These are phyloP conservation scores for Monochamus alternatus DNA, from an alignment of 2,888 invertebrate genomes.

Conservation along the genomic window DNA sequence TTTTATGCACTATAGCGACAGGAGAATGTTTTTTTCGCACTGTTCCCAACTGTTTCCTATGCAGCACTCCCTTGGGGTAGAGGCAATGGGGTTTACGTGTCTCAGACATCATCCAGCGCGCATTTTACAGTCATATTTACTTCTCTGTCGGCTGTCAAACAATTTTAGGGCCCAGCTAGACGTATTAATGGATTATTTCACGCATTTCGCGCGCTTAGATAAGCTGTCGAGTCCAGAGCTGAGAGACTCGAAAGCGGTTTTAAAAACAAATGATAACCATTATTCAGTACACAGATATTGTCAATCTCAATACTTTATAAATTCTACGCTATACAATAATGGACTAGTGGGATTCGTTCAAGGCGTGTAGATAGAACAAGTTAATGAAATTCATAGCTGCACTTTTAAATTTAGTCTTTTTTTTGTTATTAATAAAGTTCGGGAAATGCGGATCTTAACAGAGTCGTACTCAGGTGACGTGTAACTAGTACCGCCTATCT, in stretches of 20 bases:
- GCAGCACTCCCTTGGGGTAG: background rate
- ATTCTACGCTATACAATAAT: conserved; percentile 48
- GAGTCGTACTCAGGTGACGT: too few species aligned
- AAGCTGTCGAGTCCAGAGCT: conserved; percentile 53
- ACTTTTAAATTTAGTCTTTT: too few species aligned
- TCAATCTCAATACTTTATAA: conserved; percentile 54
- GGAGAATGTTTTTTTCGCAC: background rate
- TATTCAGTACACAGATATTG: conserved; percentile 55
- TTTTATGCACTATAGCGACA: too few species aligned
- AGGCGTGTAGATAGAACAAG: conserved; percentile 1
- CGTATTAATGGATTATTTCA: conserved; percentile 57
- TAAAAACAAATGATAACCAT: conserved; percentile 47
- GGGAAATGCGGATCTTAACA: too few species aligned
- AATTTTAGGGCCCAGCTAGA: conserved; percentile 45
- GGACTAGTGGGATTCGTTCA: conserved; percentile 40
- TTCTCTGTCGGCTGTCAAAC: conserved; percentile 49
- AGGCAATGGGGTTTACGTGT: conserved; percentile 1
- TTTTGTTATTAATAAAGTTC: too few species aligned
- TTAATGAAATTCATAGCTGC: background rate
- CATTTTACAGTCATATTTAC: conserved; percentile 13
- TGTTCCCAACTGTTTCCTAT: background rate
- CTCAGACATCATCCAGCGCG: background rate
- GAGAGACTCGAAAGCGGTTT: conserved; percentile 43
- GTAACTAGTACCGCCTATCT: too few species aligned
- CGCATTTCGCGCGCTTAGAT: conserved; percentile 53